These are phyloP conservation scores for Gymnocephalus cernua DNA, from an alignment of 2,113 vertebrate genomes.

Conservation along the genomic window DNA sequence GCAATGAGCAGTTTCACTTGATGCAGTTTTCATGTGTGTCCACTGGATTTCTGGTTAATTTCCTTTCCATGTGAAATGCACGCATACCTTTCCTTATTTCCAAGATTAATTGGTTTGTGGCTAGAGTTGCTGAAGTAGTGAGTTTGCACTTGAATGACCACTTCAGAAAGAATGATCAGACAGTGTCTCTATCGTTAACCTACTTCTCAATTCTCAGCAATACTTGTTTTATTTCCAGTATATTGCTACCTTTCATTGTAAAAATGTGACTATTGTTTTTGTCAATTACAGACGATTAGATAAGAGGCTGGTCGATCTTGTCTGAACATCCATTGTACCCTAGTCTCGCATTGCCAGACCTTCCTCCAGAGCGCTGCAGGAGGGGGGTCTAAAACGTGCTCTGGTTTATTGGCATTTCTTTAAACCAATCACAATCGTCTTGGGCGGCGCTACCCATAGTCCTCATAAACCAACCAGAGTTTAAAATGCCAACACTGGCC, in stretches of 20 bases:
- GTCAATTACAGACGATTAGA: constrained; percentile 10
- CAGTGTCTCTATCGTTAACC: not conserved
- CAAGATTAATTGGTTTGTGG: not conserved
- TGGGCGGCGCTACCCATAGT: too few relatives aligned
- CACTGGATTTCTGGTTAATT: constrained; percentile 35
- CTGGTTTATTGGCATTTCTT: too few relatives aligned
- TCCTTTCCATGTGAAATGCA: constrained; percentile 17
- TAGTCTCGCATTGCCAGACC: too few relatives aligned
- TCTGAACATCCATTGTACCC: not conserved
- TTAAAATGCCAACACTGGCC: too few relatives aligned
- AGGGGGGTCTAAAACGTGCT: too few relatives aligned
- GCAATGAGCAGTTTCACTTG: constrained; percentile 11
- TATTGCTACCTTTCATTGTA: not conserved
- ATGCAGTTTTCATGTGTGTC: constrained; percentile 43
- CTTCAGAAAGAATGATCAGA: not conserved
- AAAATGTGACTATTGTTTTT: not conserved
- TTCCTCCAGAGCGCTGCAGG: too few relatives aligned
- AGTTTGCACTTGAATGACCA: not conserved
- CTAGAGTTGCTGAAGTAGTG: not conserved
- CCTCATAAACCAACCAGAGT: too few relatives aligned
- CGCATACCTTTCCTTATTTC: not conserved
- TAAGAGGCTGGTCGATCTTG: not conserved
- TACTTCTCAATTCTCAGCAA: not conserved
- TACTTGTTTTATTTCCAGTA: not conserved
- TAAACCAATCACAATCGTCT: too few relatives aligned